Base-by-base conservation (phyloP, 2,113 vertebrate genomes). In the Thalassoma bifasciatum region DNA sequence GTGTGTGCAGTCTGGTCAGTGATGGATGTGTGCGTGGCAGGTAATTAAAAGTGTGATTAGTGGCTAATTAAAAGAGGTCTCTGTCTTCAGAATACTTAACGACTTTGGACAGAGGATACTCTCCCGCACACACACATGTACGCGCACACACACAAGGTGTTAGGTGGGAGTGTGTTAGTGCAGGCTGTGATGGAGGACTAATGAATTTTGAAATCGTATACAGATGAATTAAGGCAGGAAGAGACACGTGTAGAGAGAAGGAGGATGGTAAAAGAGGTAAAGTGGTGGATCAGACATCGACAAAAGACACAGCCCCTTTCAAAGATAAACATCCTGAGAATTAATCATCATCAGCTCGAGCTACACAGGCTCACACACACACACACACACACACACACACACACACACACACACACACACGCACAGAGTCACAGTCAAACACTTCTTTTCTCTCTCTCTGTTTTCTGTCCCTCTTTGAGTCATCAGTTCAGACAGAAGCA, bases 1-100 rank as follows among this genome's bases (percentile, higher is more conserved):
- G 59, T 50, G 70, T 78, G 74, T 71, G 56, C 74, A 79, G 46
- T 83, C 68, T 58, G 76, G 71, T 67, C 82, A 70, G 64, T 87
- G 85, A 89, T 88, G 81, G 85, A 91, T 86, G 84, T 66, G 69
- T 79, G 77, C 53, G 81, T 89, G 89, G 84, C 88, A 91, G 81
- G 81, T 89, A 90, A 90, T 91, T 89, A 89, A 92, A 92, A 88
- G 84, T 86, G 82, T 90, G 86, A 92, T 89, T 87, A 87, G 88
- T 84, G 75, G 70, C 85, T 91, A 91, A 90, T 92, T 91, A 90
- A 90, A 88, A 83, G 78, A 84, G 90, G 89, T 68, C 79, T 83
- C 83, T 87, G 89, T 89, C 88, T 91, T 87, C 75, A 62, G 89
- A 89, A 86, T 87, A 80, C 86, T 87, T 86, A 91, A 89, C 66